Evolutionary conservation across 2,113 vertebrate genomes (phyloP), one percentile per base, ranked within the genome.

Genomic region (Haemorhous mexicanus): DNA sequence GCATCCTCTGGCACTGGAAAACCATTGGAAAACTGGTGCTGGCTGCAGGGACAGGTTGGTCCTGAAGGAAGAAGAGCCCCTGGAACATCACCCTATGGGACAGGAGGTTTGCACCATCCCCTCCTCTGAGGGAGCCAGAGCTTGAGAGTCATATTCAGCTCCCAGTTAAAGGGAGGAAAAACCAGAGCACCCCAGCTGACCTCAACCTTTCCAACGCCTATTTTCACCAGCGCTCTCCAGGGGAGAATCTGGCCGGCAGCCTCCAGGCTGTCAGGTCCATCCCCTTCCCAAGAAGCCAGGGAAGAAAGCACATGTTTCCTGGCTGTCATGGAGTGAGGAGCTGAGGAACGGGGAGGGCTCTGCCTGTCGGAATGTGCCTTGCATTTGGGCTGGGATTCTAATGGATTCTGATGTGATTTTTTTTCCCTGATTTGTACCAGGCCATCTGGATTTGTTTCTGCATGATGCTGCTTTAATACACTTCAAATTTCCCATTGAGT

Each of bases 401-500:
- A 96, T 94, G 86, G 94, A 96, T 96, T 96, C 92, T 95, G 96
- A 97, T 96, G 94, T 6, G 19, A 95, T 94, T 93, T 93, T 93
- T 93, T 93, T 87, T 67, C 24, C 81, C 84, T 87, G 78, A 96
- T 96, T 96, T 89, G 62, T 97, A 96, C 96, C 95, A 94, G 96
- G 93, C 96, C 96, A 96, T 97, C 96, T 97, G 96, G 96, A 96
- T 97, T 96, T 97, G 96, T 96, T 97, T 96, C 94, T 91, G 89
- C 1, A 47, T 95, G 92, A 96, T 96, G 96, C 94, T 84, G 92
- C 89, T 96, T 97, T 97, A 96, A 95, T 93, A 96, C 86, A 94
- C 89, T 96, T 91, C 90, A 84, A 96, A 97, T 96, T 97, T 97
- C 96, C 95, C 92, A 95, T 94, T 96, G 96, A 95, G 78, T 94